Base-by-base conservation (phyloP, 2,113 vertebrate species). In the Muscicapa adusta region DNA sequence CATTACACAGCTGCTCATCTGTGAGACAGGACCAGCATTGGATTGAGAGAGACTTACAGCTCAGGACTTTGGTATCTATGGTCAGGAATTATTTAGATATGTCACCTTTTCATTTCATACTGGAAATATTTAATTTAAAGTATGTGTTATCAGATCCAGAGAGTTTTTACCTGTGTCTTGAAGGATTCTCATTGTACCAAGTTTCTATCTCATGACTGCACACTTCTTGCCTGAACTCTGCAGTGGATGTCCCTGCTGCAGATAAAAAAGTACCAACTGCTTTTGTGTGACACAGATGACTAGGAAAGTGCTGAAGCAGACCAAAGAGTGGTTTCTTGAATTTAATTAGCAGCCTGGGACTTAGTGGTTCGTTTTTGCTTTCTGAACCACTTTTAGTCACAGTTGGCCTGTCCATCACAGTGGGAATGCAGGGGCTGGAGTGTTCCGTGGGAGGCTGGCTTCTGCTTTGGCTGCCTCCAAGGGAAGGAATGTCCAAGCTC, bases 11-110 rank as follows among this genome's bases (percentile, higher is more conserved):
- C 71, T 68, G 42, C 56, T 84, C 13, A 45, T 58, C n/a, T 24
- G 2, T 0, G 0, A 62, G 28, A 51, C 40, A 38, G 36, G 13
- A 79, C 13, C 1, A 3, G 42, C 31, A 8, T 0, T 48, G 50
- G 22, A 45, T 48, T 68, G 51, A 67, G 23, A 60, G 45, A 71
- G 18, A 79, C 63, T 68, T 76, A 31, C 17, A 63, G 19, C 24
- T 83, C 45, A 61, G 71, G 17, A 26, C 38, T 60, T 33, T 38
- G 31, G 14, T 48, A 67, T 18, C 25, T 90, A 40, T 57, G 51
- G 7, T 65, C n/a, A 43, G 58, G 33, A 92, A 18, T 40, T 57
- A 36, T 34, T 82, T 8, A 7, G 53, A 83, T 85, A 68, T 61
- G 61, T 50, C 40, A 43, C 17, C 15, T 8, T 71, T 93, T 60